Evolutionary conservation across 2,888 invertebrate genomes (phyloP).

Genomic region (Muscina levida): DNA sequence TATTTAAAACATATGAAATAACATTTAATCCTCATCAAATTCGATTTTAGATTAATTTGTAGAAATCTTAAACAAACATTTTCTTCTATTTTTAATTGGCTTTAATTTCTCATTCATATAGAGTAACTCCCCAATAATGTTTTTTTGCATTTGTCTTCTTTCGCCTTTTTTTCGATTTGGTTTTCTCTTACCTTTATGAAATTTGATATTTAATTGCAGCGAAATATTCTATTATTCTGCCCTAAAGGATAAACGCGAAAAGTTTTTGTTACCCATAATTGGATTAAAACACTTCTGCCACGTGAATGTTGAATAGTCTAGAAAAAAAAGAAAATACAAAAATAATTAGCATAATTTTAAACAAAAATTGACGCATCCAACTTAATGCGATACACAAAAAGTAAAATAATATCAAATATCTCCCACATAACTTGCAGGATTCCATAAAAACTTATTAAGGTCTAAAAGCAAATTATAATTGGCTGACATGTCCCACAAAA

Average conservation of each 20-base stretch:
- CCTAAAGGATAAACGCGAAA: not conserved
- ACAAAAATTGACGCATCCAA: not conserved
- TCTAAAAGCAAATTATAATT: slow-evolving; percentile 1
- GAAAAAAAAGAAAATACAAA: not conserved
- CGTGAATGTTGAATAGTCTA: too few relatives aligned
- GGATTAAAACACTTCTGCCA: slow-evolving; percentile 25
- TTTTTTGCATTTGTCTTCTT: too few relatives aligned
- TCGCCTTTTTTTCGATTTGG: not conserved
- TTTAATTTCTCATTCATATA: too few relatives aligned
- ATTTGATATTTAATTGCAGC: slow-evolving; percentile 20
- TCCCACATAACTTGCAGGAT: not conserved
- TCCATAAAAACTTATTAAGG: not conserved
- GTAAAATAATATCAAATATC: slow-evolving; percentile 25
- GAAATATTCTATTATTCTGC: not conserved
- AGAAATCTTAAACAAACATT: too few relatives aligned
- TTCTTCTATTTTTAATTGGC: too few relatives aligned
- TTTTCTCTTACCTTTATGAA: not conserved
- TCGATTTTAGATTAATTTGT: too few relatives aligned
- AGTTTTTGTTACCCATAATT: not conserved
- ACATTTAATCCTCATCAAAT: too few relatives aligned
- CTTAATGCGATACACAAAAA: not conserved
- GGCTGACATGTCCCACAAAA: not conserved
- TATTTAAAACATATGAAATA: too few relatives aligned
- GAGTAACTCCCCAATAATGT: too few relatives aligned
- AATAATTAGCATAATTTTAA: slow-evolving; percentile 34